Evolutionary conservation across 2,113 vertebrate species (phyloP), one percentile per base, ranked within the genome.

Genomic region (Sphaerodactylus townsendi): DNA sequence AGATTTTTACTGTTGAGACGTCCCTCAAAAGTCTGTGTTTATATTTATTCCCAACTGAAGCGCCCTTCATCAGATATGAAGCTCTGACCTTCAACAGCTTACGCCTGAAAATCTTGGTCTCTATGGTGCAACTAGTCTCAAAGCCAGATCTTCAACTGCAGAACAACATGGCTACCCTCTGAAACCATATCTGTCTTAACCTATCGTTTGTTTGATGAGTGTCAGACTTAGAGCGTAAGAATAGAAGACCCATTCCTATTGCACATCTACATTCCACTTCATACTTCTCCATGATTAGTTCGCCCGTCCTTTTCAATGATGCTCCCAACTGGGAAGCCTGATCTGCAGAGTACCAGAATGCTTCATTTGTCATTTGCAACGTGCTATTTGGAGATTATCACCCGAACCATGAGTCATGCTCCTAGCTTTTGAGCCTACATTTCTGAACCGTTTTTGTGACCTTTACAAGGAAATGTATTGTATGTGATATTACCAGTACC

Each of bases 391-490:
- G 89, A 94, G 90, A 93, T 90, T 90, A 88, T 88, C 85, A 90
- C 92, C 90, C 86, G 86, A 92, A 91, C 85, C 91, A 94, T 95
- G 94, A 94, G 94, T 95, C 95, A 95, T 81, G 81, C 71, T 73
- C 7, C 77, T 87, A 86, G 86, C 89, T 92, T 93, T 93, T 92
- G 92, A 92, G 25, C 78, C 89, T 83, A 90, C 70, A n/a, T 90
- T 92, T 94, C 92, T 85, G 85, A 93, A 92, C 85, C 79, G n/a
- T n/a, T n/a, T n/a, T n/a, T n/a, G n/a, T n/a, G n/a, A 96, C 95
- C 94, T 95, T 92, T 92, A 97, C 94, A 96, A 96, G 95, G 95
- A 96, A n/a, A 94, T 89, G 94, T 93, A 95, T 95, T 97, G 96
- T 96, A 91, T 81, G 92, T 91, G n/a, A n/a, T n/a, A n/a, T n/a